Base-by-base conservation (phyloP, 2,797 vertebrate genomes). In the Cossypha polioptera region DNA sequence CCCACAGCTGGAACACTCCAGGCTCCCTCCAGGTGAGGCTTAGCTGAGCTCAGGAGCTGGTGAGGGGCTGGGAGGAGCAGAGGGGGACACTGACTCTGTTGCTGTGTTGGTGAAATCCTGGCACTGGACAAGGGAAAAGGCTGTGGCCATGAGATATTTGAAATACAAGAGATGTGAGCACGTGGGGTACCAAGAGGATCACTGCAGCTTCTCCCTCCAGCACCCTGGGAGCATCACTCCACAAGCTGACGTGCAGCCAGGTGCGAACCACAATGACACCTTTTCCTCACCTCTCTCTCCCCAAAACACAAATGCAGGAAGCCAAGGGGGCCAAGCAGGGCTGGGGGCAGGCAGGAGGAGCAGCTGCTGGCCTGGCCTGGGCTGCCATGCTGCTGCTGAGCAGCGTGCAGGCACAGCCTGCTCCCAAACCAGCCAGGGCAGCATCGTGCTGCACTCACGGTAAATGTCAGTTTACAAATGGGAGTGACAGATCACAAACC, bases 381-480 rank as follows among this genome's bases (percentile, higher is more conserved):
- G 21, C 48, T 73, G 61, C 61, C 61, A 25, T 61, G 83, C 66
- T 81, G 90, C 92, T 95, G 88, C 94, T 68, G 53, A 90, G 76
- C 85, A 77, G 96, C 33, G 1, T 24, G 68, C 80, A 79, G 86
- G 57, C 76, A 51, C 92, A 74, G 35, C 57, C 82, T 36, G 62
- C 43, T 55, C 2, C 1, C 29, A 25, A 89, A 95, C 73, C 59
- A 29, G 69, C 48, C 55, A 8, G 86, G 73, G 88, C 86, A 33
- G 45, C 63, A 9, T 8, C 26, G 50, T 4, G 14, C 59, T 82
- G 48, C 45, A 35, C 81, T 67, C 58, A 29, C 62, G 0, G 48
- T 86, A 67, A 80, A 78, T 63, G 90, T 61, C 79, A 84, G 54
- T 86, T 92, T 91, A 62, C 88, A 94, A 89, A 95, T 35, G 45